Conservation (phyloP, 2,797 vertebrate genomes). For the Alcedo quadribrachys region DNA sequence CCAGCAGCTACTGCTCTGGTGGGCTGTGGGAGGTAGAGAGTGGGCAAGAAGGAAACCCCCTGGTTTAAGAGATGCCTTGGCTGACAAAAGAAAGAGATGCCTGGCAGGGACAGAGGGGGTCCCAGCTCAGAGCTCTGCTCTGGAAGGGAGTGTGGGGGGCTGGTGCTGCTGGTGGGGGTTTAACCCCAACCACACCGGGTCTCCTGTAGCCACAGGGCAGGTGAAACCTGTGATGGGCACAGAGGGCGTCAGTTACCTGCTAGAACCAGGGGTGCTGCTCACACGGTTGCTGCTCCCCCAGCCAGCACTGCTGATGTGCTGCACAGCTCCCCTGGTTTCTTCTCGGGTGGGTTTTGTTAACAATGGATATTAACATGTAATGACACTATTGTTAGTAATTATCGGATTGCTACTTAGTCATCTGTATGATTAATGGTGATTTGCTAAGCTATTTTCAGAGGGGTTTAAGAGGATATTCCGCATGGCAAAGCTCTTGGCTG, state of each 20-base stretch:
- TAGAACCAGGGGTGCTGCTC: background rate
- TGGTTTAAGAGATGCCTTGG: background rate
- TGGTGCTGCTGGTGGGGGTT: fast-evolving
- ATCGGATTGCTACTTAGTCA: background rate
- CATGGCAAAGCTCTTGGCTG: background rate
- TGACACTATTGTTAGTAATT: background rate
- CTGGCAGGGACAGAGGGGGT: too few relatives aligned
- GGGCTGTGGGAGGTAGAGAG: background rate
- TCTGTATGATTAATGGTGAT: background rate
- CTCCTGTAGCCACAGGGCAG: too few relatives aligned
- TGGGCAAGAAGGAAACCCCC: background rate
- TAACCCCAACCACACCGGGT: background rate
- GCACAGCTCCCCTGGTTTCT: background rate
- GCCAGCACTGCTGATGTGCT: background rate
- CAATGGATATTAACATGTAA: background rate
- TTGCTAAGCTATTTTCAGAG: background rate
- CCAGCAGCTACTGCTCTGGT: background rate
- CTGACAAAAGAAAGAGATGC: background rate
- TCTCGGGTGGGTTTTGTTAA: background rate
- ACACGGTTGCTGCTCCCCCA: fast-evolving
- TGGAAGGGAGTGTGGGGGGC: background rate
- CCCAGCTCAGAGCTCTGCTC: background rate
- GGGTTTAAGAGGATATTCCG: background rate
- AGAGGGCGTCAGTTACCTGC: fast-evolving
- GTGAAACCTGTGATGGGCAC: background rate